Conservation (phyloP, 2,888 invertebrate species). For the Drosophila prostipennis region DNA sequence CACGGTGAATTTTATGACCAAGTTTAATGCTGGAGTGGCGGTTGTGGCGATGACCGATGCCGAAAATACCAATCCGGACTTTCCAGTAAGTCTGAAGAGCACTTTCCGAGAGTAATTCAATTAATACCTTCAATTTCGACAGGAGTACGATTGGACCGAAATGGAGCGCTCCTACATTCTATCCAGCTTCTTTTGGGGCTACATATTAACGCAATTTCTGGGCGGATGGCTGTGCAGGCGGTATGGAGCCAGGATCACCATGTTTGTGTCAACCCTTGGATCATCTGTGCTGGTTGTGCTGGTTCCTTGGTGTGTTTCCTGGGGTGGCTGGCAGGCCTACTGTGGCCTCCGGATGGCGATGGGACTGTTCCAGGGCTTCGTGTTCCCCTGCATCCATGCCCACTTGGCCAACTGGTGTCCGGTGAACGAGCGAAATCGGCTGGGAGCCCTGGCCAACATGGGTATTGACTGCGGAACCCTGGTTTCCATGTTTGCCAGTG, state of each 20-base stretch:
- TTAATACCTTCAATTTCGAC: not conserved
- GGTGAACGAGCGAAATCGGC: constrained; percentile 86
- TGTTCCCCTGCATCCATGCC: constrained; percentile 88
- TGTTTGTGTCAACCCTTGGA: constrained; percentile 86
- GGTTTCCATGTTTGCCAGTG: constrained; percentile 87
- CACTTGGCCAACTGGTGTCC: constrained; percentile 89
- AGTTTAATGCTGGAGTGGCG: constrained; percentile 89
- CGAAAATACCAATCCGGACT: constrained; percentile 84
- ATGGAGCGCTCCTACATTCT: constrained; percentile 86
- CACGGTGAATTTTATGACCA: constrained; percentile 87
- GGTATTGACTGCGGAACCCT: constrained; percentile 89
- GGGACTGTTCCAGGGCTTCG: constrained; percentile 88
- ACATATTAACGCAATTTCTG: constrained; percentile 87
- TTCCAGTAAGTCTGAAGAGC: constrained; percentile 82
- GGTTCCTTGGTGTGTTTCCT: constrained; percentile 88
- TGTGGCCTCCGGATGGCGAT: constrained; percentile 87
- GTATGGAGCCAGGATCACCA: constrained; percentile 88
- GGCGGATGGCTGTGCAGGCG: constrained; percentile 89
- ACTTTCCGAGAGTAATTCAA: rapidly evolving
- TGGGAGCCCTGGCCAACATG: constrained; percentile 86
- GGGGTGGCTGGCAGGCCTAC: constrained; percentile 87
- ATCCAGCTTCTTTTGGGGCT: constrained; percentile 92
- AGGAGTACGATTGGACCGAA: constrained; percentile 85
- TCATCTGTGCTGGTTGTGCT: constrained; percentile 88
- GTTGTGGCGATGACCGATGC: constrained; percentile 90